Conservation (phyloP, 2,113 vertebrate genomes). For the Peromyscus polionotus region DNA sequence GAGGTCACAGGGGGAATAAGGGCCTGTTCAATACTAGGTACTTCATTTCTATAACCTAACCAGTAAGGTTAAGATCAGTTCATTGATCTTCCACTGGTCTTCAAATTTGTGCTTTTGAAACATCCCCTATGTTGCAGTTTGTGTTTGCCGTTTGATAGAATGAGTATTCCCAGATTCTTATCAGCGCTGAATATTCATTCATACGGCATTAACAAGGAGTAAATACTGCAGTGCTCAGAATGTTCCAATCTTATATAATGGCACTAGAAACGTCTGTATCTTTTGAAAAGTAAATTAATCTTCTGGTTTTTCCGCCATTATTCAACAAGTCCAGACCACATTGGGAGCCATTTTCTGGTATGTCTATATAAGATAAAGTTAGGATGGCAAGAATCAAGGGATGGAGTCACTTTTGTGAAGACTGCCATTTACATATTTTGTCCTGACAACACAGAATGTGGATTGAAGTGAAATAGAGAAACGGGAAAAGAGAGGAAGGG, state of each 20-base stretch:
- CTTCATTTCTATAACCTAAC: background rate
- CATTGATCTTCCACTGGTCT: background rate
- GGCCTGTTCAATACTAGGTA: background rate
- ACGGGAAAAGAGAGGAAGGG: background rate
- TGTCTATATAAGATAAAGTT: background rate
- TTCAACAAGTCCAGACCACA: background rate
- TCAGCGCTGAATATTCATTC: constrained; percentile 9
- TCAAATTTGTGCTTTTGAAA: background rate
- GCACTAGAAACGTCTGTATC: background rate
- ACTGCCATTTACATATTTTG: background rate
- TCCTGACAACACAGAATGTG: background rate
- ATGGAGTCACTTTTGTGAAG: background rate
- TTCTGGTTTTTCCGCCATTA: constrained; percentile 27
- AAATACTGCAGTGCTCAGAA: constrained; percentile 39
- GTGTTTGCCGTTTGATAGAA: constrained; percentile 29
- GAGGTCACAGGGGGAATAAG: background rate
- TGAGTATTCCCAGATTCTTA: constrained; percentile 48
- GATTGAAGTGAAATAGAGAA: background rate
- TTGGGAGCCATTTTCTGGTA: background rate
- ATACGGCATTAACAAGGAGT: constrained; percentile 24
- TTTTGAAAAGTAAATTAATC: constrained; percentile 52
- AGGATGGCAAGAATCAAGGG: background rate
- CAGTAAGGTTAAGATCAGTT: background rate
- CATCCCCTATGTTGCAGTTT: background rate
- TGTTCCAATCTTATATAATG: constrained; percentile 35